Evolutionary conservation across 2,113 vertebrate genomes (phyloP), one percentile per base, ranked within the genome.

Genomic region (Anser brachyrhynchus): DNA sequence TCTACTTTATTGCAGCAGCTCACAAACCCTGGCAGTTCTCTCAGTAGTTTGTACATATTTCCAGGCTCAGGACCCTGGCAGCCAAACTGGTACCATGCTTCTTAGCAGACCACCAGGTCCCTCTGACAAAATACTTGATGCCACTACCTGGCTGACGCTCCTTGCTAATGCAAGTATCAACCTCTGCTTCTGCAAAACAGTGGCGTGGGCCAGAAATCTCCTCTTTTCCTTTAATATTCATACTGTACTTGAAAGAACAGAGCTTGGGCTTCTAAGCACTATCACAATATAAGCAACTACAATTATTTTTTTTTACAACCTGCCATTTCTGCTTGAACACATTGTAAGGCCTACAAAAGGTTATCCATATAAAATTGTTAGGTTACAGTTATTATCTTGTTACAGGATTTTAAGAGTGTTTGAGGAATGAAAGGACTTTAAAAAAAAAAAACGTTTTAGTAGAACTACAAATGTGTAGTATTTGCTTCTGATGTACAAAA

Each of bases 311-410:
- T 21, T 77, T 96, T 95, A 96, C 73, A 80, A 33, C 61, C 57
- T 61, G 69, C 79, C 83, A 81, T 94, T 94, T 95, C 79, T 92
- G 85, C 88, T 67, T 86, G 61, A 83, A 90, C 52, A 83, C 0
- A 0, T 66, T 72, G 79, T 28, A 70, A 23, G 17, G 76, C 52
- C 90, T 75, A 59, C 90, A 90, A 94, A 97, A 92, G 95, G 93
- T 96, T 96, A 92, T 89, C 83, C 93, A 92, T 88, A 95, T 44
- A 96, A 92, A 95, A 96, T 92, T 72, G 49, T 44, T 69, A 89
- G 80, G 95, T 89, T 94, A 94, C 83, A 93, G 85, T 96, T 82
- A 84, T 87, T 95, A 95, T 84, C 88, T 66, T 90, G 69, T 75
- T 84, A 80, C 79, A 96, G 37, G 61, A 79, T 72, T 93, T 97